phyloP scores from a whole-genome alignment of 2,888 invertebrate species.

The Melitaea athalia region DNA sequence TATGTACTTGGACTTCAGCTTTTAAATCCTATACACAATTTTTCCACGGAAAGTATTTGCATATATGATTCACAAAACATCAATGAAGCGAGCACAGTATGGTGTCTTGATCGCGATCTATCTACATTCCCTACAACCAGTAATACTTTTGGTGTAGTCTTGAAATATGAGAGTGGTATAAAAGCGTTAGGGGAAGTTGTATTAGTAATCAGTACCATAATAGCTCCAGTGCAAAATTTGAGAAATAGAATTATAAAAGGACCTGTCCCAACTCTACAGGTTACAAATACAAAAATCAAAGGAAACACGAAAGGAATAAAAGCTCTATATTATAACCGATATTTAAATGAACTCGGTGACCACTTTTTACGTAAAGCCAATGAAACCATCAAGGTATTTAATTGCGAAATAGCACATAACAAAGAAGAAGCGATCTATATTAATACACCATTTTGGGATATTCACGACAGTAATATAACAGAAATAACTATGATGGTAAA shows the following conservation, averaged over 20 bases:
- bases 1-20: conserved; percentile 94
- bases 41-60: conserved; percentile 91
- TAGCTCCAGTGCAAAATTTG: conserved; percentile 88
- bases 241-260: conserved; percentile 89
- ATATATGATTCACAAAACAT: conserved; percentile 89
- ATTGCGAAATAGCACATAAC: conserved; percentile 91
- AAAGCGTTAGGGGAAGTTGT: conserved; percentile 92
- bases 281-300: conserved; percentile 88
- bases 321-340: conserved; percentile 93
- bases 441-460: conserved; percentile 93
- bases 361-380: conserved; percentile 93
- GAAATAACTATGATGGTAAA: conserved; percentile 96
- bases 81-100: conserved; percentile 84
- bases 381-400: conserved; percentile 90
- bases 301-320: conserved; percentile 91
- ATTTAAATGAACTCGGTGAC: conserved; percentile 92
- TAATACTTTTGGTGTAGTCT: conserved; percentile 89
- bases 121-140: conserved; percentile 95
- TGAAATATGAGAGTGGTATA: conserved; percentile 90
- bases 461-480: conserved; percentile 92
- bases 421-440: conserved; percentile 90
- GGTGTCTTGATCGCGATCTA: conserved; percentile 91
- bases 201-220: conserved; percentile 87
- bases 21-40: conserved; percentile 93
- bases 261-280: conserved; percentile 88